These are phyloP conservation scores for Dolichopus griseipennis DNA, from an alignment of 2,888 invertebrate species.

Conservation along the genomic window DNA sequence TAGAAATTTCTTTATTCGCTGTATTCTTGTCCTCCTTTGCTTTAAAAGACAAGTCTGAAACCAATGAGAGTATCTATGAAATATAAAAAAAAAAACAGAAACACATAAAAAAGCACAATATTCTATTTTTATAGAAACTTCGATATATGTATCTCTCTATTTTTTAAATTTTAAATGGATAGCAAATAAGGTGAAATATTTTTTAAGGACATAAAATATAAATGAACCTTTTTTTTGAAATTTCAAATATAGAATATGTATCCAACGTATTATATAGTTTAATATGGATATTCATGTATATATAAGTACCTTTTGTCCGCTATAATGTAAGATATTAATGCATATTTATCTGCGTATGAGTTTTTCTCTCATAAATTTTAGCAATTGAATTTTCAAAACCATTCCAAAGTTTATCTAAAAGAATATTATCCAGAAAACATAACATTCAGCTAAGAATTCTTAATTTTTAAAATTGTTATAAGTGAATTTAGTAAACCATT, in stretches of 20 bases:
- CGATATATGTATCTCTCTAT: neutral
- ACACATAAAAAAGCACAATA: neutral
- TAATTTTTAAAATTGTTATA: too few species aligned
- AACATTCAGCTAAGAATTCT: too few species aligned
- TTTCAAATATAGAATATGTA: neutral
- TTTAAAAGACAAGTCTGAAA: neutral
- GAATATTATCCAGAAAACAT: too few species aligned
- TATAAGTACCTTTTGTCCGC: neutral
- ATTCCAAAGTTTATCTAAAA: too few species aligned
- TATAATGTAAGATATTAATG: neutral
- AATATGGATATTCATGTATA: neutral
- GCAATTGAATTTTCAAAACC: too few species aligned
- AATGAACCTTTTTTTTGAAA: neutral
- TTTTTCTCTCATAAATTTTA: neutral
- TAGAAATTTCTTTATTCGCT: too few species aligned
- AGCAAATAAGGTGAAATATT: too few species aligned
- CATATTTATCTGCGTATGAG: constrained; percentile 4
- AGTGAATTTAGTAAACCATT: too few species aligned
- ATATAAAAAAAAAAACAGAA: neutral
- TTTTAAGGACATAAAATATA: neutral
- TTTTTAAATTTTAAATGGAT: neutral
- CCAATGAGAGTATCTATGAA: neutral
- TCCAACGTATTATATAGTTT: too few species aligned
- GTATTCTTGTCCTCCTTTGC: neutral
- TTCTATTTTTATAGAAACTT: neutral